Percentiles rank a stretch among this genome's conserved stretches.
Conservation (phyloP, 2,113 vertebrate genomes). For the Cyanocitta stelleri region DNA sequence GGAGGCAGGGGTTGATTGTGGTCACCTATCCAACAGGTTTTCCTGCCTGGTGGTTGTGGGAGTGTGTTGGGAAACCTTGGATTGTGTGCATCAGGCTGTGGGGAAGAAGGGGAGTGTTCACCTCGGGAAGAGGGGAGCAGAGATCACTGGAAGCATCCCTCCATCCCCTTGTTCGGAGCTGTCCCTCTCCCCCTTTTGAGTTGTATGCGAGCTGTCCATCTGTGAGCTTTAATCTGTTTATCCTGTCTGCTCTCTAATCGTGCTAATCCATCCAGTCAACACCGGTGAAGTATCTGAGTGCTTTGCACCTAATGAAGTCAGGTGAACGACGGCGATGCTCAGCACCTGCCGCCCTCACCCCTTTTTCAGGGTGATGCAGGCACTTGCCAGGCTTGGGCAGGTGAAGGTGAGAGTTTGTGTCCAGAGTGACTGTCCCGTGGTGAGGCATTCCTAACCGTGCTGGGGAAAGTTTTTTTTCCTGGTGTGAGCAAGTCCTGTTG, state of each 20-base stretch:
- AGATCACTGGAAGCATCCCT: not conserved
- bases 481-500: no score
- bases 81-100: not conserved
- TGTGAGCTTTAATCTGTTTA: conserved; percentile 9
- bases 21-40: not conserved
- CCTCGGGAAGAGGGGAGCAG: fast-evolving
- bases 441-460: not conserved
- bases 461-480: not conserved
- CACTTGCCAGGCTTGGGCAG: not conserved
- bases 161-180: fast-evolving
- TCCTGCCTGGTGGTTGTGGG: not conserved
- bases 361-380: not conserved
- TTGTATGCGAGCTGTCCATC: not conserved
- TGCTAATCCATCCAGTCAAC: conserved; percentile 18
- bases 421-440: fast-evolving
- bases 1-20: not conserved
- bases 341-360: fast-evolving
- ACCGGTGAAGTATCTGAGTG: not conserved
- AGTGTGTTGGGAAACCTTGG: not conserved
- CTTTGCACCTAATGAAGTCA: not conserved
- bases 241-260: not conserved
- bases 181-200: not conserved
- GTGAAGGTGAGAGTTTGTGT: not conserved
- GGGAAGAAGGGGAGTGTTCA: fast-evolving
- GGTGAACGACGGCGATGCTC: fast-evolving